These are phyloP conservation scores for Serranochromis macrocephalus DNA, from an alignment of 2,113 vertebrate species.

Conservation along the genomic window DNA sequence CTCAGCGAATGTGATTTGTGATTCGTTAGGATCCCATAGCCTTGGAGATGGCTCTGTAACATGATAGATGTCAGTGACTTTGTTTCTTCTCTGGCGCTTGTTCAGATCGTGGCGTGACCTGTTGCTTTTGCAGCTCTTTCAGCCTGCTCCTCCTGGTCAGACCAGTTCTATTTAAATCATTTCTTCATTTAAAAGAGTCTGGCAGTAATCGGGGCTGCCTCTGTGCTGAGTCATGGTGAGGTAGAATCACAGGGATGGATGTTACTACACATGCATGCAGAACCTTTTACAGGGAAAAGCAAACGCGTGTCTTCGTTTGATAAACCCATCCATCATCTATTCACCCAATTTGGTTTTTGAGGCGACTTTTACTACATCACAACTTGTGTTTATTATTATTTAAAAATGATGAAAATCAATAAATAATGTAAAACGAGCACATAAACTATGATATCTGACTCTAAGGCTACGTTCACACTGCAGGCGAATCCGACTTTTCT, in stretches of 20 bases:
- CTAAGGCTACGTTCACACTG: background rate
- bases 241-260: background rate
- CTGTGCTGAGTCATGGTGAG: background rate
- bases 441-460: background rate
- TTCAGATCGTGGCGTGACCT: background rate
- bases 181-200: background rate
- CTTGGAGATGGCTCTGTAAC: too few relatives aligned
- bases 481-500: accelerated
- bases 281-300: background rate
- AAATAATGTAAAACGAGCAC: background rate
- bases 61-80: background rate
- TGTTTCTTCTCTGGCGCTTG: background rate
- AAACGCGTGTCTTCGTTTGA: background rate
- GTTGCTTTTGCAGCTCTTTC: background rate
- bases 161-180: background rate
- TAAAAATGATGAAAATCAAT: background rate
- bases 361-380: background rate
- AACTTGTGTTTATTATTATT: background rate
- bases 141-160: background rate
- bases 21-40: too few relatives aligned
- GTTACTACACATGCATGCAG: background rate
- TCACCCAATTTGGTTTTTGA: background rate
- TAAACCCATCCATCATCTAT: background rate
- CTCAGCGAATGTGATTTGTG: too few relatives aligned
- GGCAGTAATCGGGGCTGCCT: background rate